A percentile compares a stretch with the other conserved stretches of the same genome.
Evolutionary conservation across 1,140 invertebrate genomes (phyloP).

Genomic region (Andricus grossulariae): DNA sequence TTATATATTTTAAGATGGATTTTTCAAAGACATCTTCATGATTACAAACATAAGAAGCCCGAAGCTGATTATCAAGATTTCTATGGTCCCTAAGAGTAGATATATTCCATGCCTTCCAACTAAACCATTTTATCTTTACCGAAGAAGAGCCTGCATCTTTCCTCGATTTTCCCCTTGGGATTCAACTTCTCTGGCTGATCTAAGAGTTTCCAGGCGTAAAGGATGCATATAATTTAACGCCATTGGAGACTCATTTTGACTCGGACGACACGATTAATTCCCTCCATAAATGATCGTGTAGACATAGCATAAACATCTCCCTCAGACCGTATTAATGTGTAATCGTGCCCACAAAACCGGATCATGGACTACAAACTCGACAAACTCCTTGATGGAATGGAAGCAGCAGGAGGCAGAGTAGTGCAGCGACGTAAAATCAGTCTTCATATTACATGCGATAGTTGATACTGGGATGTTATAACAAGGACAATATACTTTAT

Average conservation of each 20-base stretch:
- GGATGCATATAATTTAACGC: slow-evolving; percentile 4
- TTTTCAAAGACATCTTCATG: too few relatives aligned
- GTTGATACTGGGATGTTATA: too few relatives aligned
- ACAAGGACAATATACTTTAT: too few relatives aligned
- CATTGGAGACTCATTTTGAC: slow-evolving; percentile 7
- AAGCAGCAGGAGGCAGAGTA: neutral
- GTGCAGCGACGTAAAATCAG: neutral
- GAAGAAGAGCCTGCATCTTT: neutral
- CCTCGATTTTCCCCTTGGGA: neutral
- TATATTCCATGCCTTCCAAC: too few relatives aligned
- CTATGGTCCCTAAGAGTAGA: too few relatives aligned
- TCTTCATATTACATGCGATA: neutral
- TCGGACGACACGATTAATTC: slow-evolving; percentile 1
- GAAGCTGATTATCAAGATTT: too few relatives aligned
- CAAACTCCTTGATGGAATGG: neutral
- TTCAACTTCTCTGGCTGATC: neutral
- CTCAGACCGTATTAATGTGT: neutral
- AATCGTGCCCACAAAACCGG: neutral
- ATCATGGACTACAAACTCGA: neutral
- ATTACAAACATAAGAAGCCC: too few relatives aligned
- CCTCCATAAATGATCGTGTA: neutral
- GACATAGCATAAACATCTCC: neutral
- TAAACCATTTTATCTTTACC: neutral
- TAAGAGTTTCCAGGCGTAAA: neutral
- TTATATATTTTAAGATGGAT: too few relatives aligned